phyloP scores from a whole-genome alignment of 2,113 vertebrate species.

The Gambusia affinis region DNA sequence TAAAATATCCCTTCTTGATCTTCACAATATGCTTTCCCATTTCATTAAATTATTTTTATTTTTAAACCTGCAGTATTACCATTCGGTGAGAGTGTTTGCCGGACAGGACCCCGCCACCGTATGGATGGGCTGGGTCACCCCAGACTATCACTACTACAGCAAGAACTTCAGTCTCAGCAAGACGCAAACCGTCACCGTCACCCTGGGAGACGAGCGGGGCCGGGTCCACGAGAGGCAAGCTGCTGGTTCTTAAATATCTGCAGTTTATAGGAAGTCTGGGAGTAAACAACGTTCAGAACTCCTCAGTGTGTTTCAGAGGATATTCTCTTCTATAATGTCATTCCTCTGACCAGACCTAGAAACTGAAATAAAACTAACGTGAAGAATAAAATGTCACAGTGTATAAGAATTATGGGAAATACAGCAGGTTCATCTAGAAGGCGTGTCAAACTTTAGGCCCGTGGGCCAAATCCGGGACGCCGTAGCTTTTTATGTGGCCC shows the following conservation, averaged over 20 bases:
- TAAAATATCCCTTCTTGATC: background rate
- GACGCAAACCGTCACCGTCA: constrained; percentile 93
- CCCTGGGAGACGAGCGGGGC: constrained; percentile 94
- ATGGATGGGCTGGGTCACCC: constrained; percentile 98
- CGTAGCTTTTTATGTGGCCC: too few species aligned
- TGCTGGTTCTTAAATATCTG: constrained; percentile 1
- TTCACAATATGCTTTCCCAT: background rate
- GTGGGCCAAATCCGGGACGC: too few species aligned
- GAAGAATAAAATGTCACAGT: too few species aligned
- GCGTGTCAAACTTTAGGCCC: too few species aligned
- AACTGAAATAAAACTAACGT: background rate
- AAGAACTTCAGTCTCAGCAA: constrained; percentile 91
- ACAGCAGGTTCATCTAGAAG: too few species aligned
- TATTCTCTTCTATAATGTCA: background rate
- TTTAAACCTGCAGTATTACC: constrained; percentile 79
- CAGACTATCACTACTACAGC: constrained; percentile 94
- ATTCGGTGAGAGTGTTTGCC: constrained; percentile 91
- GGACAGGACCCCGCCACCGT: constrained; percentile 93
- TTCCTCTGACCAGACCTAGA: background rate
- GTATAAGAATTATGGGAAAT: background rate
- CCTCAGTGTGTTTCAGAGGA: background rate
- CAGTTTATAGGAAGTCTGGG: constrained; percentile 1
- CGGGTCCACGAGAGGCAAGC: constrained; percentile 94
- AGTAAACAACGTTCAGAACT: background rate
- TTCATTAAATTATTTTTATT: background rate